These are phyloP conservation scores for Neotragus pygmaeus DNA, from an alignment of 2,113 vertebrate species.

Conservation along the genomic window DNA sequence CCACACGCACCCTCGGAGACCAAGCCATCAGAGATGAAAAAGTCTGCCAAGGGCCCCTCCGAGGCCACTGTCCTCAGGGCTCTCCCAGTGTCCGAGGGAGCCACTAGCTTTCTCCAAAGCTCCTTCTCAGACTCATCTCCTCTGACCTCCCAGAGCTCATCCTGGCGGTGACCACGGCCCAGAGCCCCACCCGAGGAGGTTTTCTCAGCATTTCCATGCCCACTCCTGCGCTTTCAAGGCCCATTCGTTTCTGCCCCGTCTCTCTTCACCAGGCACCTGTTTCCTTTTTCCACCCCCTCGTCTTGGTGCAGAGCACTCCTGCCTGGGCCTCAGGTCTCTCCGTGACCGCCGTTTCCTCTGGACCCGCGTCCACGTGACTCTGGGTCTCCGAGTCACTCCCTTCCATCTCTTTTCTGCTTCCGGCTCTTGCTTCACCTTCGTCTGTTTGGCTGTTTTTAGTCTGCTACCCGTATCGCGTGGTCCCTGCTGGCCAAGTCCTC, in stretches of 20 bases:
- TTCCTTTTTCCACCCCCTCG: neutral
- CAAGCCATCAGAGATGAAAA: neutral
- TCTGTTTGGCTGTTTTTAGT: neutral
- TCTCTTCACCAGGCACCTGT: neutral
- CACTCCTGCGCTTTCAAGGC: neutral
- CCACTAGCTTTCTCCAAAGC: neutral
- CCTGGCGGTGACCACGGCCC: neutral
- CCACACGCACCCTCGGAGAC: rapidly evolving
- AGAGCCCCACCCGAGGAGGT: neutral
- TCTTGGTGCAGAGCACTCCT: neutral
- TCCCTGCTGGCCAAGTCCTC: neutral
- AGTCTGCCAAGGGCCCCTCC: neutral
- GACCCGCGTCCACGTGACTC: neutral
- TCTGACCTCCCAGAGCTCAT: neutral
- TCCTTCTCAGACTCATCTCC: neutral
- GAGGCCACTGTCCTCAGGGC: neutral
- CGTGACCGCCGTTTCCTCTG: neutral
- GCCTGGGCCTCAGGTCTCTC: neutral
- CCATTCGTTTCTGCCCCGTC: no score
- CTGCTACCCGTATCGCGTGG: neutral
- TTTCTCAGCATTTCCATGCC: neutral
- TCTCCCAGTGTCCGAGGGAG: no score
- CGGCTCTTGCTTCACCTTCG: neutral
- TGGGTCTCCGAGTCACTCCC: neutral
- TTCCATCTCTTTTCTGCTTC: neutral